phyloP scores from a whole-genome alignment of 2,113 vertebrate species.

The Dendrocopos noguchii region DNA sequence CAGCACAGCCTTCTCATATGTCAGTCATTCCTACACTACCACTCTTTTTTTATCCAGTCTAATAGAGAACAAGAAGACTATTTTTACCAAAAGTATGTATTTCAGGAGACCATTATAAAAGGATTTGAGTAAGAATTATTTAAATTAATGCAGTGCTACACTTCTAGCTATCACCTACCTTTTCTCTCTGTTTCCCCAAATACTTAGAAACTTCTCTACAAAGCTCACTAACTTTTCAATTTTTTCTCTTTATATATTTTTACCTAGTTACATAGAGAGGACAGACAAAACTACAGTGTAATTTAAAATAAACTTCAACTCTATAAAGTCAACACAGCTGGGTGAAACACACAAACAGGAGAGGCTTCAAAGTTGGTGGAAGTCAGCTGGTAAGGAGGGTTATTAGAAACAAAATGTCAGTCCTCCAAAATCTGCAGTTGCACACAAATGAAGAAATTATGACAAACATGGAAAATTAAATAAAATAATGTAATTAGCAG shows the following conservation, averaged over 20 bases:
- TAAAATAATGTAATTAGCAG: neutral
- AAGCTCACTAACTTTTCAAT: neutral
- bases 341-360: neutral
- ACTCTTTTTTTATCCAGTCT: neutral
- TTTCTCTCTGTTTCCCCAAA: neutral
- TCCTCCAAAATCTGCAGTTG: neutral
- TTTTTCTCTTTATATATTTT: neutral
- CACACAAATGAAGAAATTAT: neutral
- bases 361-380: neutral
- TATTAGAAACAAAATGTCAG: neutral
- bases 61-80: conserved; percentile 16
- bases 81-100: neutral
- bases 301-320: neutral
- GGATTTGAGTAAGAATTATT: neutral
- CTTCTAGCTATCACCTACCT: neutral
- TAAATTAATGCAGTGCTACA: neutral
- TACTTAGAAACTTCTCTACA: neutral
- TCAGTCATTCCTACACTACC: too few relatives aligned
- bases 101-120: neutral
- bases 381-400: neutral
- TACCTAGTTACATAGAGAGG: neutral
- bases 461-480: neutral
- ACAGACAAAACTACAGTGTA: neutral
- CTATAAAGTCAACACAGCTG: neutral
- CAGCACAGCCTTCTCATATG: too few relatives aligned